These are phyloP conservation scores for Platycheirus albimanus DNA, from an alignment of 2,888 invertebrate genomes.

Conservation along the genomic window DNA sequence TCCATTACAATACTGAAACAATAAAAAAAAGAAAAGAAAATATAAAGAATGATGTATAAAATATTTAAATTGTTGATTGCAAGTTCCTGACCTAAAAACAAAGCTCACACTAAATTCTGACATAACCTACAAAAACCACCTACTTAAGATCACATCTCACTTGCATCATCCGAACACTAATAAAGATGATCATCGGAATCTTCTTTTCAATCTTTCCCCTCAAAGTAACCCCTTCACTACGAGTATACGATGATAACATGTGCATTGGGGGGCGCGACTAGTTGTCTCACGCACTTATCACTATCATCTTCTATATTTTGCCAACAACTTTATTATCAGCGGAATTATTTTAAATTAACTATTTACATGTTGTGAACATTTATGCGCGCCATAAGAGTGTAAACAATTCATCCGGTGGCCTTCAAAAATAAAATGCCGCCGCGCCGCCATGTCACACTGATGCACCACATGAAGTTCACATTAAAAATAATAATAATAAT, in stretches of 20 bases:
- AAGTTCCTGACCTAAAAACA: constrained; percentile 61
- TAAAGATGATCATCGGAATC: constrained; percentile 31
- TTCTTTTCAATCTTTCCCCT: constrained; percentile 1
- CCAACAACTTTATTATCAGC: constrained; percentile 16
- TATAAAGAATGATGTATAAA: constrained; percentile 5
- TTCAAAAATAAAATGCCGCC: constrained; percentile 48
- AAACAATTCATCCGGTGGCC: constrained; percentile 73
- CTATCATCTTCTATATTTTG: constrained; percentile 18
- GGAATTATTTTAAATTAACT: constrained; percentile 69
- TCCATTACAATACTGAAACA: constrained; percentile 97
- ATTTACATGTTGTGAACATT: constrained; percentile 66
- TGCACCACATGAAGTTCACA: constrained; percentile 41
- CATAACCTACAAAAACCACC: constrained; percentile 43
- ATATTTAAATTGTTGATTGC: constrained; percentile 51
- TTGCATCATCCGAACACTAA: constrained; percentile 54
- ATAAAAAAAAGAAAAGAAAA: constrained; percentile 76
- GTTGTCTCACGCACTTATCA: constrained; percentile 48
- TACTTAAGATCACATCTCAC: constrained; percentile 38
- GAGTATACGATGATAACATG: no score
- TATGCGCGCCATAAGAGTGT: constrained; percentile 45
- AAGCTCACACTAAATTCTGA: background rate
- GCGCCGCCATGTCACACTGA: background rate
- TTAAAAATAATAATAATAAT: constrained; percentile 16
- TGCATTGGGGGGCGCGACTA: constrained; percentile 27
- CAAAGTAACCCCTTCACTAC: constrained; percentile 8